phyloP scores from a whole-genome alignment of 2,113 vertebrate species.

The Salminus brasiliensis region DNA sequence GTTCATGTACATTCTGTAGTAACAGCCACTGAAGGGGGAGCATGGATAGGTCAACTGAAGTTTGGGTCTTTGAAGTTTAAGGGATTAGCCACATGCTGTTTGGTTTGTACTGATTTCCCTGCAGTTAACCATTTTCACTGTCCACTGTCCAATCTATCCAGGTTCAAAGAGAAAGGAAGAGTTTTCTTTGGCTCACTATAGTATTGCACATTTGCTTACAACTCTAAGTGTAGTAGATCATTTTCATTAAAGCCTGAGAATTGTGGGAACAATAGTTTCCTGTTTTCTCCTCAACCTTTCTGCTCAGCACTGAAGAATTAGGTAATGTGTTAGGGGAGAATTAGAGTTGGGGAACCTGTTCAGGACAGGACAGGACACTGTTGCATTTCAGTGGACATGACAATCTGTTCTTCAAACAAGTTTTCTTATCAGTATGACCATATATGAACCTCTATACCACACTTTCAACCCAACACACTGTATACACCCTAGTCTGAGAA shows the following conservation, averaged over 20 bases:
- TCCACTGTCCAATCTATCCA: not conserved
- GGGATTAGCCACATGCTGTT: not conserved
- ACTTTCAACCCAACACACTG: not conserved
- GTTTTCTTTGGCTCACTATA: not conserved
- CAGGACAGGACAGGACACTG: no score
- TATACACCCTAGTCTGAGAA: not conserved
- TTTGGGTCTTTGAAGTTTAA: not conserved
- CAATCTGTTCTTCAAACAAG: not conserved
- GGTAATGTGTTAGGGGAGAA: no score
- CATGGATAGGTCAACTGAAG: not conserved
- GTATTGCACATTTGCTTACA: not conserved
- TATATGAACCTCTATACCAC: not conserved
- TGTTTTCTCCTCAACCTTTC: slow-evolving; percentile 61
- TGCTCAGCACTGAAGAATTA: not conserved
- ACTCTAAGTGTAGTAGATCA: not conserved
- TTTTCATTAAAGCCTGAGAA: slow-evolving; percentile 15
- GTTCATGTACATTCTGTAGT: no score
- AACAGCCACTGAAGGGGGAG: no score
- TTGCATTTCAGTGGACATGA: not conserved
- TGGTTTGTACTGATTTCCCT: not conserved
- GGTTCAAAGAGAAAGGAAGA: not conserved
- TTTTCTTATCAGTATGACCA: not conserved
- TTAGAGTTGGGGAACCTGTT: not conserved
- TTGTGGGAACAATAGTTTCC: slow-evolving; percentile 55
- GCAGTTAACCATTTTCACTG: not conserved